Percentiles rank a stretch among this genome's conserved stretches.
These are phyloP conservation scores for Habroteleia sp. DNA, from an alignment of 2,888 invertebrate species.

Conservation along the genomic window DNA sequence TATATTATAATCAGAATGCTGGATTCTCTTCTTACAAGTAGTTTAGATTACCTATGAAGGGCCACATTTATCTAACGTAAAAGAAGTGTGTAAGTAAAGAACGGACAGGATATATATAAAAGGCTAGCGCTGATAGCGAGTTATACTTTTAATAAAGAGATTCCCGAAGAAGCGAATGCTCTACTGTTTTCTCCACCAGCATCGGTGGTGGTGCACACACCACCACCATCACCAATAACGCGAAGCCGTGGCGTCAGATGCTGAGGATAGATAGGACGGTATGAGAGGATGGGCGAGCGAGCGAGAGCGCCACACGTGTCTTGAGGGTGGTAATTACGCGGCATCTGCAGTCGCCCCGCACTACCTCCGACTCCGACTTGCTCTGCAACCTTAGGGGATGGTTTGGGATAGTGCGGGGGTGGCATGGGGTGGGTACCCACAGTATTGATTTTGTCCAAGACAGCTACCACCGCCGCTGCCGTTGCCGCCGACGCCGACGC, in stretches of 20 bases:
- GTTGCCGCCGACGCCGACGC: constrained; percentile 67
- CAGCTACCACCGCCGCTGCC: constrained; percentile 73
- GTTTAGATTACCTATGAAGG: constrained; percentile 30
- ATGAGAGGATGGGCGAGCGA: constrained; percentile 62
- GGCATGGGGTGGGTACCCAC: constrained; percentile 77
- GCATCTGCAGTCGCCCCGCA: constrained; percentile 79
- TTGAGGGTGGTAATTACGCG: constrained; percentile 81
- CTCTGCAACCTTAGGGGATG: constrained; percentile 77
- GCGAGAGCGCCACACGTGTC: constrained; percentile 78
- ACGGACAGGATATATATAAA: no score
- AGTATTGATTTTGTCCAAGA: constrained; percentile 82
- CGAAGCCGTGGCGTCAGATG: constrained; percentile 61
- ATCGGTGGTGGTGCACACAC: constrained; percentile 50
- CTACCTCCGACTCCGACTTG: constrained; percentile 74
- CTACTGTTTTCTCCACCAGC: constrained; percentile 44
- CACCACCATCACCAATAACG: constrained; percentile 56
- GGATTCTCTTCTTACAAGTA: constrained; percentile 9
- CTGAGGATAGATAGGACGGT: constrained; percentile 65
- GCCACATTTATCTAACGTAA: constrained; percentile 4
- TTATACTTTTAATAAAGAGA: constrained; percentile 80
- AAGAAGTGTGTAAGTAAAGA: no score
- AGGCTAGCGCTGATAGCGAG: constrained; percentile 66
- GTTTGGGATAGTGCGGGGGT: constrained; percentile 67
- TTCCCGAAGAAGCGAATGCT: constrained; percentile 67
- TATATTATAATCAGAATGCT: constrained; percentile 18